Evolutionary conservation across 2,113 vertebrate species (phyloP), one percentile per base, ranked within the genome.

Genomic region (Mormyrus lacerda): DNA sequence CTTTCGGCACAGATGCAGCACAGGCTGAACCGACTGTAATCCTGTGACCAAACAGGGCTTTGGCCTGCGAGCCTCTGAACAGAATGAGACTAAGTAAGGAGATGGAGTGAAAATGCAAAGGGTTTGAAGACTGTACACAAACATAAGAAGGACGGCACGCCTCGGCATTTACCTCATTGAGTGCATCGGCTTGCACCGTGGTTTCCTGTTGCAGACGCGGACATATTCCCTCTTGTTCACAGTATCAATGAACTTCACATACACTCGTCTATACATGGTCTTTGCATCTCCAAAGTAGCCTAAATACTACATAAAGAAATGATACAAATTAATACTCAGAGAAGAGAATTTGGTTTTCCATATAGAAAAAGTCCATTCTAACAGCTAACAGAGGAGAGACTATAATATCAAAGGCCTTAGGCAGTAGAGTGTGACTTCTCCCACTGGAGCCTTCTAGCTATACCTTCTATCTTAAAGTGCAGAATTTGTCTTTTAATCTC

Each of bases 171-270:
- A 99, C 98, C 98, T 97, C 91, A 98, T 92, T 48, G 97, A 95
- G 90, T 97, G 97, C 92, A 98, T 95, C 84, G 97, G 97, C 87
- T 97, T 99, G 94, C 95, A 97, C 91, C 96, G 96, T 89, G 98
- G 98, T 91, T 98, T 99, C 92, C 96, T 97, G 92, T 97, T 99
- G 93, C 98, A 99, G 17, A 99, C 97, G 91, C 98, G 95, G 35
- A 99, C 98, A 90, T 98, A 99, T 0, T 99, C 98, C 93, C 98
- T 97, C 95, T 99, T 99, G 95, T 99, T 99, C 91, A 98, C 95
- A 3, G 98, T 99, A 95, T 99, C 98, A 92, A 99, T 96, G 93
- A 99, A 98, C 93, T 99, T 99, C 90, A 99, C 98, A 88, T 99
- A 98, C 9, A 99, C 97, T 93, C 97, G 96, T 93, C 97, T 98